Evolutionary conservation across 2,797 vertebrate genomes (phyloP).

Genomic region (Phoeniculus purpureus): DNA sequence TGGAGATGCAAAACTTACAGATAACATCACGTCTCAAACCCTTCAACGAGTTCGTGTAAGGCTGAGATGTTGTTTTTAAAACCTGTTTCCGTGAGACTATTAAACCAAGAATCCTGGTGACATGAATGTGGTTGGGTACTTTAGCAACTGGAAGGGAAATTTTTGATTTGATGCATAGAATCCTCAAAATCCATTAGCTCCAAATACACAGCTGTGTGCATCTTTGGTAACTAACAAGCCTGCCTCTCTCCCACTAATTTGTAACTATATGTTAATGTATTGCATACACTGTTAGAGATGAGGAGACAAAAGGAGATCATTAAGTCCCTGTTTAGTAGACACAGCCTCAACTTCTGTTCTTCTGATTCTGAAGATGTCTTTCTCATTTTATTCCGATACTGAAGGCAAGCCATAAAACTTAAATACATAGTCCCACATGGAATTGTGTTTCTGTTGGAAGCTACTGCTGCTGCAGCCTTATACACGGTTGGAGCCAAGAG

Average conservation of each 20-base stretch:
- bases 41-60: background rate
- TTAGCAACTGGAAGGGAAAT: background rate
- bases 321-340: background rate
- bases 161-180: background rate
- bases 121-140: background rate
- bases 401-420: background rate
- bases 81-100: background rate
- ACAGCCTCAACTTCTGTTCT: background rate
- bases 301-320: background rate
- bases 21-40: background rate
- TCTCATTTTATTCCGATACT: background rate
- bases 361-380: background rate
- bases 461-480: background rate
- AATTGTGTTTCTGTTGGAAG: slow-evolving; percentile 6
- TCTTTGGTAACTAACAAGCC: background rate
- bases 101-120: background rate
- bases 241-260: background rate
- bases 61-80: background rate
- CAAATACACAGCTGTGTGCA: background rate
- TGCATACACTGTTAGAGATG: background rate
- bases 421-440: background rate
- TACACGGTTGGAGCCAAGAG: background rate
- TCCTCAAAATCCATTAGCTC: background rate
- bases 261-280: background rate
- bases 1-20: background rate